These are phyloP conservation scores for Automeris io DNA, from an alignment of 2,888 invertebrate species.

Conservation along the genomic window DNA sequence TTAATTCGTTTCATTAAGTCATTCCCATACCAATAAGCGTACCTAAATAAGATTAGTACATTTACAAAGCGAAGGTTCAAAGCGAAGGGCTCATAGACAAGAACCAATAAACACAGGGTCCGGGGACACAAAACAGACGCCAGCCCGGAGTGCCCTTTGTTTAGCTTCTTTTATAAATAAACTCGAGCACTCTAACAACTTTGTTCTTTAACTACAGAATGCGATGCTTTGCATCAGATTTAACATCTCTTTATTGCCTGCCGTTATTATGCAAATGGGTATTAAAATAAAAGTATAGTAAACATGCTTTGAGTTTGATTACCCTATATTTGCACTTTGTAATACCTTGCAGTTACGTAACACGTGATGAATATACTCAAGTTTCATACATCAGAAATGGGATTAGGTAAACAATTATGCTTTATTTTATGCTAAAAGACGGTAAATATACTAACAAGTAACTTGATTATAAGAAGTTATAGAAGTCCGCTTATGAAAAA, in stretches of 20 bases:
- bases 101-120: constrained; percentile 59
- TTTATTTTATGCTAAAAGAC: too few species aligned
- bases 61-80: constrained; percentile 42
- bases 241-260: not conserved
- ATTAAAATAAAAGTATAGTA: not conserved
- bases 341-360: too few species aligned
- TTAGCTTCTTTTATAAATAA: constrained; percentile 56
- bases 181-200: constrained; percentile 36
- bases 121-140: constrained; percentile 65
- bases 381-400: too few species aligned
- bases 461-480: too few species aligned
- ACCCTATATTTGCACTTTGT: too few species aligned
- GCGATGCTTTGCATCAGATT: constrained; percentile 1
- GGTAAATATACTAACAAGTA: too few species aligned
- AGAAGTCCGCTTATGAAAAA: too few species aligned
- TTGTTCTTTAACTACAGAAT: constrained; percentile 6
- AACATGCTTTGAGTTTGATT: too few species aligned
- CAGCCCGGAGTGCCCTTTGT: constrained; percentile 50
- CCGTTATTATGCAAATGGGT: not conserved
- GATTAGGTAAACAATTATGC: too few species aligned
- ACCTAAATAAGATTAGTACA: constrained; percentile 31
- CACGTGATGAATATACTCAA: too few species aligned
- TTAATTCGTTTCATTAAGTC: constrained; percentile 10
- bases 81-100: constrained; percentile 48
- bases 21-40: constrained; percentile 23